Evolutionary conservation across 2,113 vertebrate genomes (phyloP).

Genomic region (Amphiprion ocellaris): DNA sequence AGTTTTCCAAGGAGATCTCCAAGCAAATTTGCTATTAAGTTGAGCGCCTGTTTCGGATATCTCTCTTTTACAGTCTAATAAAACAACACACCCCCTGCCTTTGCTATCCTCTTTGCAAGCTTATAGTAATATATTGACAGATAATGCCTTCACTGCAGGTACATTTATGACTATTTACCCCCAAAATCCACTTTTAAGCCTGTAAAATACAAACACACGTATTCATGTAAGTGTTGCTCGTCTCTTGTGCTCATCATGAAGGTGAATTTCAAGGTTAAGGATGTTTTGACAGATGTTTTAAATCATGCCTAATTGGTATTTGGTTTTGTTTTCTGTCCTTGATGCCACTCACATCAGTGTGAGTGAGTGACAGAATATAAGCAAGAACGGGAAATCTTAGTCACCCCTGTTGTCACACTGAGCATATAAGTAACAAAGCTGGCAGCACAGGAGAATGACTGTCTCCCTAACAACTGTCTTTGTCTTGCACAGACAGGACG

Average conservation of each 20-base stretch:
- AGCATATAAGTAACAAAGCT: slow-evolving; percentile 50
- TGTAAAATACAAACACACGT: neutral
- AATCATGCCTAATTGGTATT: slow-evolving; percentile 4
- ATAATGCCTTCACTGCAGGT: slow-evolving; percentile 3
- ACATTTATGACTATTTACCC: slow-evolving; percentile 3
- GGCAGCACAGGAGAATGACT: slow-evolving; percentile 47
- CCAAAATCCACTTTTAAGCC: neutral
- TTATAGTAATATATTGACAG: neutral
- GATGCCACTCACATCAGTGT: neutral
- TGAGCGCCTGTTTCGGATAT: slow-evolving; percentile 22
- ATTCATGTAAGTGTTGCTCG: neutral
- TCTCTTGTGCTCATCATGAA: neutral
- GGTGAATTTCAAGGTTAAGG: neutral
- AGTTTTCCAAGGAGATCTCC: slow-evolving; percentile 29
- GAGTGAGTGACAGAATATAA: slow-evolving; percentile 46
- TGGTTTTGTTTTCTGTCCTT: neutral
- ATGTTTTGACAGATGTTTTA: slow-evolving; percentile 32
- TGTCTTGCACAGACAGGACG: slow-evolving; percentile 55
- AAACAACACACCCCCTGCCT: neutral
- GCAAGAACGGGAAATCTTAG: slow-evolving; percentile 37
- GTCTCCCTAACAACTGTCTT: slow-evolving; percentile 65
- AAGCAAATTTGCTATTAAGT: neutral
- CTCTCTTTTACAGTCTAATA: slow-evolving; percentile 7
- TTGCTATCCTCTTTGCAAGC: neutral
- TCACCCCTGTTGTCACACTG: slow-evolving; percentile 49